Evolutionary conservation across 2,797 vertebrate genomes (phyloP).

Genomic region (Nyctibius grandis): DNA sequence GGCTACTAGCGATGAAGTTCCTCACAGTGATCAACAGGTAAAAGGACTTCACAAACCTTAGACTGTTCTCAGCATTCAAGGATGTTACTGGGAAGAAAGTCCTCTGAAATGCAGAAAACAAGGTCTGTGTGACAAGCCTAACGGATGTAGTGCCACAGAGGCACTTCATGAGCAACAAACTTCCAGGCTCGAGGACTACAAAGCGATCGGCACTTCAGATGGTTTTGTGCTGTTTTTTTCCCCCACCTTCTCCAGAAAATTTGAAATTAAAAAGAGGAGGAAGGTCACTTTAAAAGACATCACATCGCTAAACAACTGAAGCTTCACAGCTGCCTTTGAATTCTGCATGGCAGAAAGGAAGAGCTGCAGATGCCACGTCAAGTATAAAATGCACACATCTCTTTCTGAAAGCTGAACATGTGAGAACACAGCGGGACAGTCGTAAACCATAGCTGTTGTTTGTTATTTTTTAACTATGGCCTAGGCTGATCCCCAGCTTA

Average conservation of each 20-base stretch:
- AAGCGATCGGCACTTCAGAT: not conserved
- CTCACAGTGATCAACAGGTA: not conserved
- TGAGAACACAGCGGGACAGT: not conserved
- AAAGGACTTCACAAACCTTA: not conserved
- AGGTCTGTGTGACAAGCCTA: slow-evolving; percentile 2
- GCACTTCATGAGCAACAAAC: not conserved
- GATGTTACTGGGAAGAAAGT: not conserved
- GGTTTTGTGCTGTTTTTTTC: not conserved
- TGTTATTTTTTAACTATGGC: not conserved
- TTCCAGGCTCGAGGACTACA: not conserved
- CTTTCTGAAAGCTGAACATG: not conserved
- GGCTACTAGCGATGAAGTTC: not conserved
- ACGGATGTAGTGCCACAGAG: not conserved
- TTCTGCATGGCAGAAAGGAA: not conserved
- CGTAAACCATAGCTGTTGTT: not conserved
- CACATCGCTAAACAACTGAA: not conserved
- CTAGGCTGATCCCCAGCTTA: not conserved
- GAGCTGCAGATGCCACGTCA: not conserved
- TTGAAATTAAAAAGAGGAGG: not conserved
- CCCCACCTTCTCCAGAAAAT: not conserved
- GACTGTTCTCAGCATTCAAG: not conserved
- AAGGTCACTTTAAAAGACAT: not conserved
- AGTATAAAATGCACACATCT: not conserved
- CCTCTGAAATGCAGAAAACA: not conserved
- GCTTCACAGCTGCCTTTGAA: not conserved